phyloP scores from a whole-genome alignment of 2,113 vertebrate genomes.

The Peromyscus maniculatus region DNA sequence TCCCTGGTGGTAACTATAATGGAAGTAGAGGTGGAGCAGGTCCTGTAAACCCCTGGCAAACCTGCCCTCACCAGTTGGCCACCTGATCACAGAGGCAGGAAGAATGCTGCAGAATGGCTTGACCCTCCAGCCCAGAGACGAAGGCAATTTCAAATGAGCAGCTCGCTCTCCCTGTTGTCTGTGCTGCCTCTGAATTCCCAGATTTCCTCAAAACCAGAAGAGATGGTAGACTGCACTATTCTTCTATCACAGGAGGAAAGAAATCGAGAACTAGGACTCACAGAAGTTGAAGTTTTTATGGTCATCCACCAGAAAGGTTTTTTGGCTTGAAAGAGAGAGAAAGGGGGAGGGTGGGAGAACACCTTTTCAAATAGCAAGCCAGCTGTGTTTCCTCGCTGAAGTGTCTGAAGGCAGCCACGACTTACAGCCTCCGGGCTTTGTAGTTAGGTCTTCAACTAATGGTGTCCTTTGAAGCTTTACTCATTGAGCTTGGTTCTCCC shows the following conservation, averaged over 20 bases:
- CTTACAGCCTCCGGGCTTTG: neutral
- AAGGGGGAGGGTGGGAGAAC: neutral
- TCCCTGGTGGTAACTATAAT: neutral
- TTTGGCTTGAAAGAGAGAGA: neutral
- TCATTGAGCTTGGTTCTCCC: neutral
- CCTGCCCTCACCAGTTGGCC: neutral
- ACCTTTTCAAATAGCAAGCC: neutral
- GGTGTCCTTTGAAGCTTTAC: neutral
- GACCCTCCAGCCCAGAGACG: neutral
- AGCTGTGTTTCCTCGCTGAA: neutral
- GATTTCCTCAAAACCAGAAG: neutral
- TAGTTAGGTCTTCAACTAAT: constrained; percentile 5
- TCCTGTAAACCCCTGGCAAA: neutral
- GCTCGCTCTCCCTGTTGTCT: neutral
- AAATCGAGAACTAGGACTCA: neutral
- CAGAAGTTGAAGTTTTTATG: neutral
- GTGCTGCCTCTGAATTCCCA: neutral
- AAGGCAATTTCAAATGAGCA: neutral
- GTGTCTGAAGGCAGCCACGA: neutral
- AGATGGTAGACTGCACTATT: neutral
- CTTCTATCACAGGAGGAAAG: neutral
- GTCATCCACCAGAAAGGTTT: neutral
- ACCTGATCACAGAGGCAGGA: fast-evolving
- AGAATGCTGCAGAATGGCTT: neutral
- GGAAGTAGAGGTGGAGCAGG: neutral